Evolutionary conservation across 30 jellyfish, hydroid and myxozoan species (phyloP).

Genomic region (Pelagia noctiluca): DNA sequence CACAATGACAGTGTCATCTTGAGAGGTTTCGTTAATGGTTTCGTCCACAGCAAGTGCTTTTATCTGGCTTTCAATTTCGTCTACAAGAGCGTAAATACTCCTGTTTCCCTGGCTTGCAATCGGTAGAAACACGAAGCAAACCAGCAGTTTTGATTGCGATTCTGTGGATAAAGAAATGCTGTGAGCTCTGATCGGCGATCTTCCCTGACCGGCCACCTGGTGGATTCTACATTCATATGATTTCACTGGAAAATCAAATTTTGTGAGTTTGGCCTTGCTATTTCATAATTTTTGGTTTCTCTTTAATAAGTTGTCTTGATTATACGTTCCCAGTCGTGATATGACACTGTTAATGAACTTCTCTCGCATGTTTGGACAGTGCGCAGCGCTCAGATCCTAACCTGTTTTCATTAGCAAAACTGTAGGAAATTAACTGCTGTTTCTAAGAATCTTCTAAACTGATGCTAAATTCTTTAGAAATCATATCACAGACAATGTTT

Average conservation of each 20-base stretch:
- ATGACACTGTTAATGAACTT: no score
- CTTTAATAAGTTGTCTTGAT: no score
- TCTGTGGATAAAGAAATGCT: background rate
- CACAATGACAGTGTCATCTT: constrained; percentile 96
- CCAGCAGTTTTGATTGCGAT: background rate
- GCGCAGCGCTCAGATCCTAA: no score
- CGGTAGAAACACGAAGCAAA: background rate
- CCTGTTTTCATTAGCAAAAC: no score
- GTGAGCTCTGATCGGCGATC: background rate
- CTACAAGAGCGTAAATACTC: constrained; percentile 10
- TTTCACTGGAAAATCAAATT: constrained; percentile 4
- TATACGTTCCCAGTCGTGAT: no score
- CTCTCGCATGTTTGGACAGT: no score
- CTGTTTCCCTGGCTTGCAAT: background rate
- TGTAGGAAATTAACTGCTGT: no score
- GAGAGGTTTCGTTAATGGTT: no score
- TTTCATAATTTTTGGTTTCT: no score
- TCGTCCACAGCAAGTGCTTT: constrained; percentile 36
- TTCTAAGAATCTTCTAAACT: no score
- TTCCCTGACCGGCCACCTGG: constrained; percentile 14
- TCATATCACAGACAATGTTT: no score
- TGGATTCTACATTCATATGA: background rate
- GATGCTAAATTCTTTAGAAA: no score
- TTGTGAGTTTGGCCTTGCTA: background rate
- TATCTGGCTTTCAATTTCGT: constrained; percentile 4